Conservation (phyloP, 2,113 vertebrate species). For the Ameiurus melas region DNA sequence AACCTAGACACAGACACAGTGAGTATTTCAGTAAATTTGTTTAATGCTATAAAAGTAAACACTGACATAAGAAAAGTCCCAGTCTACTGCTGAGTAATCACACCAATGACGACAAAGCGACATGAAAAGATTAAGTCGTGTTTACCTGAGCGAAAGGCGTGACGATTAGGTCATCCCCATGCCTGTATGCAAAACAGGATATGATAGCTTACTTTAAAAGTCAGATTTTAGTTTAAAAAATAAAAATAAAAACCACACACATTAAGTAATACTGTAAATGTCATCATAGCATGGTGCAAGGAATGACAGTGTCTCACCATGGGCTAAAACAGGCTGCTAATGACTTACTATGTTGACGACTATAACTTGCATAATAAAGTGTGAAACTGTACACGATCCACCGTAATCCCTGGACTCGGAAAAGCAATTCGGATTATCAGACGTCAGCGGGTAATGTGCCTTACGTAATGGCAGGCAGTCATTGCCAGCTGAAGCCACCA, state of each 20-base stretch:
- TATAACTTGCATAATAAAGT: slow-evolving; percentile 11
- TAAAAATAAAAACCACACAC: background rate
- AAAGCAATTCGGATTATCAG: slow-evolving; percentile 13
- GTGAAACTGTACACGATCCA: slow-evolving; percentile 13
- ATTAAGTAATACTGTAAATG: slow-evolving; percentile 13
- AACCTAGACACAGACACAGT: slow-evolving; percentile 70
- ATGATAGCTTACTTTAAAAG: background rate
- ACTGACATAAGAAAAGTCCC: slow-evolving; percentile 1
- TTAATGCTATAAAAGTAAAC: slow-evolving; percentile 1
- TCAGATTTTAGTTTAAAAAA: background rate
- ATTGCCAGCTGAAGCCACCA: slow-evolving; percentile 9
- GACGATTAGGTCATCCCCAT: slow-evolving; percentile 97
- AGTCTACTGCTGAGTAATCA: background rate
- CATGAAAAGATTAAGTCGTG: background rate
- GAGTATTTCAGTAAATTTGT: background rate
- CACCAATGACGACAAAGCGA: background rate
- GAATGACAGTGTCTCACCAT: background rate
- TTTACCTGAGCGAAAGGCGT: slow-evolving; percentile 94
- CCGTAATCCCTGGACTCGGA: background rate
- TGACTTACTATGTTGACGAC: background rate
- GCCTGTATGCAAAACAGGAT: slow-evolving; percentile 73
- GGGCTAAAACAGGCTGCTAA: background rate
- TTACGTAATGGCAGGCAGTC: slow-evolving; percentile 23
- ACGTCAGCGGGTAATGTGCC: slow-evolving; percentile 6
- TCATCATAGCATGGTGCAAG: background rate